A percentile compares a stretch with the other conserved stretches of the same genome.
phyloP scores from a whole-genome alignment of 2,888 invertebrate genomes.

The Nycteola revayana region DNA sequence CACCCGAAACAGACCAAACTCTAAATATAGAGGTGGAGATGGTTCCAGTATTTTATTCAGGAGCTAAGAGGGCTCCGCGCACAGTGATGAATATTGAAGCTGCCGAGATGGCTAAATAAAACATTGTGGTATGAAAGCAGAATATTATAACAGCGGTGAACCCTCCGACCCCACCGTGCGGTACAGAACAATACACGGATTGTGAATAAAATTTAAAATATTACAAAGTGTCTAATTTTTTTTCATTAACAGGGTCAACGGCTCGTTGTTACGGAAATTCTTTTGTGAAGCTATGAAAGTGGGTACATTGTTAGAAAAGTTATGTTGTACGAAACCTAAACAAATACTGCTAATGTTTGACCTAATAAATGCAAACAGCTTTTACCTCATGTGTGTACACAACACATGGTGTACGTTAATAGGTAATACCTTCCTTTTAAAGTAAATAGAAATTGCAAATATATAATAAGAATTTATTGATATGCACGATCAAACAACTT shows the following conservation, averaged over 20 bases:
- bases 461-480: no score
- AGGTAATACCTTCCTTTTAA: no score
- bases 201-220: constrained; percentile 64
- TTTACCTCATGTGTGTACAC: constrained; percentile 4
- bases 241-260: constrained; percentile 38
- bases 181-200: constrained; percentile 54
- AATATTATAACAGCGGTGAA: constrained; percentile 54
- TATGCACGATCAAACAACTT: no score
- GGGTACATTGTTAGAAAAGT: constrained; percentile 11
- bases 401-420: no score
- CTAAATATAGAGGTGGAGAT: constrained; percentile 21
- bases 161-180: constrained; percentile 44
- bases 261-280: constrained; percentile 38
- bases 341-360: constrained; percentile 26
- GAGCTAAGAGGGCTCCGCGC: constrained; percentile 41
- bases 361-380: constrained; percentile 14
- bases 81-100: constrained; percentile 61
- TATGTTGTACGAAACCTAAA: constrained; percentile 15
- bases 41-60: constrained; percentile 46
- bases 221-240: constrained; percentile 44
- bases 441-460: no score
- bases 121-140: constrained; percentile 51
- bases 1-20: constrained; percentile 14
- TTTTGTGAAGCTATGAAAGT: constrained; percentile 36
- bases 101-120: constrained; percentile 58